These are phyloP conservation scores for Cinara cedri DNA, from an alignment of 2,888 invertebrate genomes.

Conservation along the genomic window DNA sequence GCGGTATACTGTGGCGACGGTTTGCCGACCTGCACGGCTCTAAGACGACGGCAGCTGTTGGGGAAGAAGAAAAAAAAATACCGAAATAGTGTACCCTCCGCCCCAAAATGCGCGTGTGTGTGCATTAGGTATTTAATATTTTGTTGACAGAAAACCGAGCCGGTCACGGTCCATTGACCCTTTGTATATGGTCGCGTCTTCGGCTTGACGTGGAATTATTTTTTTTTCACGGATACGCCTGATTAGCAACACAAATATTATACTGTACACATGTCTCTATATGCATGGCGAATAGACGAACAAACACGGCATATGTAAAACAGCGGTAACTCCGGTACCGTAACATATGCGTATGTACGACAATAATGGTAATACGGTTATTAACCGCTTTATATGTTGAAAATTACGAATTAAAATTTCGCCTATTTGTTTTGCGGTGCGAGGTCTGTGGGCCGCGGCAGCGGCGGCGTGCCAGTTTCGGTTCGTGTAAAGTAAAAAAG, in stretches of 20 bases:
- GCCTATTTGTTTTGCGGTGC: too few species aligned
- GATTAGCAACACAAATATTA: constrained; percentile 50
- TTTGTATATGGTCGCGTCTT: constrained; percentile 15
- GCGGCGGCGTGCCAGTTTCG: too few species aligned
- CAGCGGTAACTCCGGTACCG: not conserved
- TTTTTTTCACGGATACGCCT: constrained; percentile 33
- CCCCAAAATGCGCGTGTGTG: constrained; percentile 17
- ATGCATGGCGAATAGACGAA: not conserved
- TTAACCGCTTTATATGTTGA: too few species aligned
- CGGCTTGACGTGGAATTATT: constrained; percentile 23
- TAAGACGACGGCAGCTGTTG: constrained; percentile 28
- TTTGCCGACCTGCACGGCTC: not conserved
- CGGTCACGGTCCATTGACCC: constrained; percentile 36
- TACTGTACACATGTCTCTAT: not conserved
- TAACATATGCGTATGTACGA: not conserved
- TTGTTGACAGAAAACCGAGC: constrained; percentile 39
- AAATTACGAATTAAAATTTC: too few species aligned
- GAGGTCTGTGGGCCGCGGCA: too few species aligned
- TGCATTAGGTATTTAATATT: not conserved
- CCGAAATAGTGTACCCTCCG: constrained; percentile 12
- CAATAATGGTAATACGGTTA: too few species aligned
- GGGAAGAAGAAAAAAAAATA: constrained; percentile 6
- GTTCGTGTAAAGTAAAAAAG: too few species aligned
- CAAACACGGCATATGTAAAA: not conserved
- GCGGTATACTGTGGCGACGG: not conserved